A percentile compares a stretch with the other conserved stretches of the same genome.
These are phyloP conservation scores for Lanistes nyassanus DNA, from an alignment of 1,140 invertebrate species.

Conservation along the genomic window DNA sequence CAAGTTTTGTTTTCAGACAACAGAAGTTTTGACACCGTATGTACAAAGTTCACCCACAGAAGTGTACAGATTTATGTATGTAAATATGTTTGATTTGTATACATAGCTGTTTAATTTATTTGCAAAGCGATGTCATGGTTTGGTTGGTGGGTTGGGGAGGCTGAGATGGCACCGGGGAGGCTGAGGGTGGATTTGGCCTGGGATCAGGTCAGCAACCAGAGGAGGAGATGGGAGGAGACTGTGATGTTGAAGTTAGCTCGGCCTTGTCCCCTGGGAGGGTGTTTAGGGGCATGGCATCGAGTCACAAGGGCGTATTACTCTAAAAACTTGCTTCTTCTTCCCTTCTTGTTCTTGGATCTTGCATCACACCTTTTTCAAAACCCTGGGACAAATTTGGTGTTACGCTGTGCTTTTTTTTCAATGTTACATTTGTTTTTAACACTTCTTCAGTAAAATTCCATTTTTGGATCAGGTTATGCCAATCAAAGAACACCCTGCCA, in stretches of 20 bases:
- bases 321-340: no score
- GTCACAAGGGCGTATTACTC: no score
- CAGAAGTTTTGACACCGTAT: neutral
- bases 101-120: constrained; percentile 14
- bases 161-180: no score
- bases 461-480: constrained; percentile 13
- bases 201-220: neutral
- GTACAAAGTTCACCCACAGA: neutral
- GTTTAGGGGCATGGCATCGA: no score
- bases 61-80: constrained; percentile 2
- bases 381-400: neutral
- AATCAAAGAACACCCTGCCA: neutral
- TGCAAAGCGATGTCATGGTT: constrained; percentile 1
- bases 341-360: neutral
- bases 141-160: neutral
- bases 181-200: neutral
- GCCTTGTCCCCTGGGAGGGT: no score
- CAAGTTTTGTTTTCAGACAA: constrained; percentile 6
- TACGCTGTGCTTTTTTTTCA: neutral
- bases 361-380: neutral
- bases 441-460: constrained; percentile 9
- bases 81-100: constrained; percentile 19
- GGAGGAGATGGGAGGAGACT: neutral
- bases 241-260: constrained; percentile 5
- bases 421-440: constrained; percentile 5